These are phyloP conservation scores for Chromoteleia sp. DNA, from an alignment of 2,888 invertebrate genomes.

Conservation along the genomic window DNA sequence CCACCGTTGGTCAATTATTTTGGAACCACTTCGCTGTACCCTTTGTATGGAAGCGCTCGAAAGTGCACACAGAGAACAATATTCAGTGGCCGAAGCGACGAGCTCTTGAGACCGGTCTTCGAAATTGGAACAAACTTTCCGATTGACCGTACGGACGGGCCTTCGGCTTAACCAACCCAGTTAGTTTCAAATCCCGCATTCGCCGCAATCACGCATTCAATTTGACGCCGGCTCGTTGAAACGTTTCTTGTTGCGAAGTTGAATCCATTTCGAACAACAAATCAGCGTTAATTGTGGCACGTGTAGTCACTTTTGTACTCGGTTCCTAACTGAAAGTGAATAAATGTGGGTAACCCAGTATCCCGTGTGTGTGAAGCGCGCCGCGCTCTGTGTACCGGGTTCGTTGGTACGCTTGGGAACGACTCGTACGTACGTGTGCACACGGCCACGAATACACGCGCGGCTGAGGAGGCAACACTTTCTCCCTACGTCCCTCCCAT, in stretches of 20 bases:
- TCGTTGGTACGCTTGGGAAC: constrained; percentile 20
- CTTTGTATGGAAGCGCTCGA: neutral
- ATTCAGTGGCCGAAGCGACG: too few species aligned
- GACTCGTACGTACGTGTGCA: constrained; percentile 22
- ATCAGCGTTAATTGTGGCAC: constrained; percentile 52
- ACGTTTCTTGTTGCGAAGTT: neutral
- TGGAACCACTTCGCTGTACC: neutral
- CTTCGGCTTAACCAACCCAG: constrained; percentile 26
- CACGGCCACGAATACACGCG: constrained; percentile 21
- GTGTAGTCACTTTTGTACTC: constrained; percentile 37
- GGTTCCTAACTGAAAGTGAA: constrained; percentile 35
- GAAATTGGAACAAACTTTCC: constrained; percentile 17
- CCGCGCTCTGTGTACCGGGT: constrained; percentile 23
- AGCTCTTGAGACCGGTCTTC: constrained; percentile 13
- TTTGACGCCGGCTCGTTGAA: neutral
- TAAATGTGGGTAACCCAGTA: constrained; percentile 50
- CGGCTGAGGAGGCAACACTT: constrained; percentile 1
- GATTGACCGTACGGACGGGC: constrained; percentile 8
- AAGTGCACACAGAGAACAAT: constrained; percentile 16
- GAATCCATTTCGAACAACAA: constrained; percentile 25
- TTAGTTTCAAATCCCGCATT: constrained; percentile 22
- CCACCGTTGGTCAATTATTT: constrained; percentile 1
- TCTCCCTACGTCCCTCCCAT: constrained; percentile 25
- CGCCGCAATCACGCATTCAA: neutral
- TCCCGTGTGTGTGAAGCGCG: constrained; percentile 35